Evolutionary conservation across 2,797 vertebrate genomes (phyloP).

Genomic region (Anguilla obscura): DNA sequence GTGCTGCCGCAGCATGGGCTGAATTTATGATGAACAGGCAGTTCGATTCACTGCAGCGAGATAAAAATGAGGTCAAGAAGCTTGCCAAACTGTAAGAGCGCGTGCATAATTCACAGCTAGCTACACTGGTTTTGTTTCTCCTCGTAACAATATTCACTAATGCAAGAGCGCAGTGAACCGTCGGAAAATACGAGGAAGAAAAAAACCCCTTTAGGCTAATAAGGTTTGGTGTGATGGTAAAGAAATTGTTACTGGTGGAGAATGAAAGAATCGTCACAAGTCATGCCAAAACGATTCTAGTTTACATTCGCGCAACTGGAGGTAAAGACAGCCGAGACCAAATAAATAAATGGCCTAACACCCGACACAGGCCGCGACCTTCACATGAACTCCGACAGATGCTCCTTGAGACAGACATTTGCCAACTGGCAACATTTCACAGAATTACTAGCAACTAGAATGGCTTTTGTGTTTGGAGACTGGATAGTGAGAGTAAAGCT

Average conservation of each 20-base stretch:
- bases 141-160: background rate
- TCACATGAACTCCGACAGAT: background rate
- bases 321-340: background rate
- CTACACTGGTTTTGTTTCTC: background rate
- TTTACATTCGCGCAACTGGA: background rate
- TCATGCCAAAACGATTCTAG: background rate
- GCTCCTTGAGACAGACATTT: background rate
- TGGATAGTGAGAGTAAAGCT: background rate
- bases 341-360: background rate
- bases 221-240: too few species aligned
- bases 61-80: background rate
- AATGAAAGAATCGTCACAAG: background rate
- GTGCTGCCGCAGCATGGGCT: background rate
- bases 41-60: background rate
- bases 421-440: background rate
- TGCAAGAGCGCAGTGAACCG: background rate
- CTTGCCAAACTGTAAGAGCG: background rate
- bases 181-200: background rate
- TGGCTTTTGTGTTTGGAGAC: background rate
- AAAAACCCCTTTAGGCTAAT: background rate
- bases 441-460: background rate
- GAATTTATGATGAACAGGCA: background rate
- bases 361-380: background rate
- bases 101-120: background rate
- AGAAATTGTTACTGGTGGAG: background rate